Percentiles rank a stretch among this genome's conserved stretches.
Conservation (phyloP, 2,888 invertebrate species). For the Diaperis boleti region DNA sequence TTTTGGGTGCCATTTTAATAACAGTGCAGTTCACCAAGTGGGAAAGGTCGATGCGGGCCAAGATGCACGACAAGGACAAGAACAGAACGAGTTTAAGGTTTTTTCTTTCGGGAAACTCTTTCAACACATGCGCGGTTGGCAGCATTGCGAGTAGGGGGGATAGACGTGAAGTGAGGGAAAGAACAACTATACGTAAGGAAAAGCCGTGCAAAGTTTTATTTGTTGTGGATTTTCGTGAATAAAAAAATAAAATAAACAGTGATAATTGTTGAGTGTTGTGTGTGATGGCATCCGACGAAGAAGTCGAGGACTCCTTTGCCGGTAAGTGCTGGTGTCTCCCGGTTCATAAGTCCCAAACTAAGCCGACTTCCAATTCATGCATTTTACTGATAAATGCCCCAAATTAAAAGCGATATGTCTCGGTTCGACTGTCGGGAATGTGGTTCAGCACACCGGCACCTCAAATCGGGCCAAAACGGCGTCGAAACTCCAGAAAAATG, state of each 20-base stretch:
- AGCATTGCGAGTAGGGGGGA: slow-evolving; percentile 21
- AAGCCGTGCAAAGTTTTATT: slow-evolving; percentile 41
- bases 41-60: neutral
- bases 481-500: slow-evolving; percentile 44
- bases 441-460: neutral
- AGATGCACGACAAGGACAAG: neutral
- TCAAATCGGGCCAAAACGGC: slow-evolving; percentile 4
- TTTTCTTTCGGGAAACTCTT: slow-evolving; percentile 17
- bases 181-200: slow-evolving; percentile 36
- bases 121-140: slow-evolving; percentile 27
- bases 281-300: slow-evolving; percentile 88
- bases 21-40: too few relatives aligned
- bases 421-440: neutral
- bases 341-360: slow-evolving; percentile 57
- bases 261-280: slow-evolving; percentile 29
- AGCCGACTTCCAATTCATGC: slow-evolving; percentile 60
- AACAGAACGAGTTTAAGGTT: slow-evolving; percentile 1
- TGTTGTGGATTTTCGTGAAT: slow-evolving; percentile 33
- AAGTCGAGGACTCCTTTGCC: slow-evolving; percentile 88
- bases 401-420: slow-evolving; percentile 25
- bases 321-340: slow-evolving; percentile 74
- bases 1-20: slow-evolving; percentile 12
- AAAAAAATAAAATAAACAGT: slow-evolving; percentile 19
- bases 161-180: slow-evolving; percentile 32
- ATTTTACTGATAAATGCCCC: slow-evolving; percentile 45